Evolutionary conservation across 2,888 invertebrate genomes (phyloP).

Genomic region (Diadegma fenestrale): DNA sequence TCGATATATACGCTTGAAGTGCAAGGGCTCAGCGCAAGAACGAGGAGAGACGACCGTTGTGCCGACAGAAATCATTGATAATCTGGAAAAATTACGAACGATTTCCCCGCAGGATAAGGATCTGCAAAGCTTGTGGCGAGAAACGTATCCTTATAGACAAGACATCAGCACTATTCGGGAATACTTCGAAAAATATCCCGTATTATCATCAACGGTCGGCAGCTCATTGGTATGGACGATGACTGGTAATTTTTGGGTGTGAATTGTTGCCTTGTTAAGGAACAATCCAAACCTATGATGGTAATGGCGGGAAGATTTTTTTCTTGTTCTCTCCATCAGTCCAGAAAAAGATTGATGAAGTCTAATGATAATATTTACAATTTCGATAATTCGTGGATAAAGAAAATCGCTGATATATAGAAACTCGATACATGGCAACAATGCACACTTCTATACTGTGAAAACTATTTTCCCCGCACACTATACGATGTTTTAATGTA

Average conservation of each 20-base stretch:
- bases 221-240: slow-evolving; percentile 33
- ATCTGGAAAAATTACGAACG: slow-evolving; percentile 3
- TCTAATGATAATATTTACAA: neutral
- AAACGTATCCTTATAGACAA: slow-evolving; percentile 21
- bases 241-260: neutral
- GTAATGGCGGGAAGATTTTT: too few relatives aligned
- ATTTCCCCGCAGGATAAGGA: slow-evolving; percentile 44
- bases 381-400: neutral
- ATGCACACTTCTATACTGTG: neutral
- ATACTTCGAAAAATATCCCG: slow-evolving; percentile 36
- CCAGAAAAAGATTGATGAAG: too few relatives aligned
- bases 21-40: neutral
- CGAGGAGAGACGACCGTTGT: neutral
- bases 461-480: neutral
- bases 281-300: neutral
- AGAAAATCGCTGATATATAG: neutral
- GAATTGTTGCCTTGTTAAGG: neutral
- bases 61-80: slow-evolving; percentile 13
- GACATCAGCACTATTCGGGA: slow-evolving; percentile 23
- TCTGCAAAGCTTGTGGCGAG: slow-evolving; percentile 29
- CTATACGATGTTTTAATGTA: neutral
- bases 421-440: neutral
- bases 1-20: slow-evolving; percentile 20
- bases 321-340: too few relatives aligned
- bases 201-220: slow-evolving; percentile 34